Evolutionary conservation across 2,797 vertebrate species (phyloP).

Genomic region (Trematomus bernacchii): DNA sequence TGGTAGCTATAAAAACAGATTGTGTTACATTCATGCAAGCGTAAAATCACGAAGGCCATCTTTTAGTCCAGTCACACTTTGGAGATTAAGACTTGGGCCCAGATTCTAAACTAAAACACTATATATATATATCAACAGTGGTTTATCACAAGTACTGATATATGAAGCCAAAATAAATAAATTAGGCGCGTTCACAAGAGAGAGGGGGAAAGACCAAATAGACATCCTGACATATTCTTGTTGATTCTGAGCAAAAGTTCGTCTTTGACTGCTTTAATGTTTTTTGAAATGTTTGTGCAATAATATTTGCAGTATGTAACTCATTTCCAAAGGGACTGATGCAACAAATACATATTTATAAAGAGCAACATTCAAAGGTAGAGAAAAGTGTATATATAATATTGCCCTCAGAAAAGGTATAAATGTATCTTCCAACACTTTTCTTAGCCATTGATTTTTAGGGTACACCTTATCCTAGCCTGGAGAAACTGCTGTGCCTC

Average conservation of each 20-base stretch:
- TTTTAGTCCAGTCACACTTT: constrained; percentile 23
- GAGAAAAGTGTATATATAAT: background rate
- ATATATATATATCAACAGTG: background rate
- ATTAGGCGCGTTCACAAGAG: no score
- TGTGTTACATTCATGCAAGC: constrained; percentile 36
- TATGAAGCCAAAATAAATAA: background rate
- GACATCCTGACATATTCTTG: background rate
- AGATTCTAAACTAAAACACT: constrained; percentile 11
- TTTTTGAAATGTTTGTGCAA: no score
- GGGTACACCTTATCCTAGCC: constrained; percentile 9
- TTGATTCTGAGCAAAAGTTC: background rate
- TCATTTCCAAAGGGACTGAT: background rate
- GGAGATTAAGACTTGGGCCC: background rate
- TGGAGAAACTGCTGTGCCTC: background rate
- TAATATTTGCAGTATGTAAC: background rate
- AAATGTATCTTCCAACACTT: background rate
- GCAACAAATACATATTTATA: background rate
- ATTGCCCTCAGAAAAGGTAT: background rate
- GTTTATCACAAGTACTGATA: background rate
- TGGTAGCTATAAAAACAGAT: constrained; percentile 53
- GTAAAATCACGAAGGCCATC: constrained; percentile 20
- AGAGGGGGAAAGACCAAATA: background rate
- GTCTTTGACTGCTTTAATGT: no score
- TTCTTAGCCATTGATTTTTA: constrained; percentile 27
- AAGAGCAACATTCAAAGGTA: background rate